Percentiles rank a stretch among this genome's conserved stretches.
Evolutionary conservation across 2,797 vertebrate genomes (phyloP).

Genomic region (Aratinga solstitialis): DNA sequence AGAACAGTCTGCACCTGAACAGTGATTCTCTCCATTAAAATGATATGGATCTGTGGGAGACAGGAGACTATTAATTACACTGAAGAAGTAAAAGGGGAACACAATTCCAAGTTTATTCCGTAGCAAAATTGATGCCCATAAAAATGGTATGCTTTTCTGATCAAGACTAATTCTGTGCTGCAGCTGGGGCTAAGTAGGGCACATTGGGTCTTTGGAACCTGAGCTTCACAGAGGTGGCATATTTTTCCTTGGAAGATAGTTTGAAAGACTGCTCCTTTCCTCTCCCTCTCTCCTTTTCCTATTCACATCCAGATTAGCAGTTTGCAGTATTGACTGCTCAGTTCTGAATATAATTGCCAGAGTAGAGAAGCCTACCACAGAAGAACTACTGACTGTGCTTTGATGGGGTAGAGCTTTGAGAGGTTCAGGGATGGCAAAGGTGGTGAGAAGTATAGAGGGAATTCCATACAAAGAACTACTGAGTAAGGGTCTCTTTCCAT

Average conservation of each 20-base stretch:
- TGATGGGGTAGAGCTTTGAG: neutral
- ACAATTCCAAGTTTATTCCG: neutral
- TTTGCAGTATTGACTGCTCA: neutral
- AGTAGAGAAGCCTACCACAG: neutral
- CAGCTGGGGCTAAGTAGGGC: neutral
- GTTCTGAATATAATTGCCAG: neutral
- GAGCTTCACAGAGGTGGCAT: too few relatives aligned
- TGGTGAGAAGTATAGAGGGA: neutral
- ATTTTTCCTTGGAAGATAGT: neutral
- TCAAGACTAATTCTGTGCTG: neutral
- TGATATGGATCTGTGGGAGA: neutral
- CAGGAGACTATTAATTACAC: neutral
- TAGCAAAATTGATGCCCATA: neutral
- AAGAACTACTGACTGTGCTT: neutral
- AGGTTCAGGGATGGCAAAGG: neutral
- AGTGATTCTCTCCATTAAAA: neutral
- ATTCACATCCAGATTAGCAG: neutral
- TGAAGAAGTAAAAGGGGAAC: neutral
- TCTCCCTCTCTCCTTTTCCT: neutral
- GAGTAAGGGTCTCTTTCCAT: neutral
- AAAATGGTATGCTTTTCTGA: neutral
- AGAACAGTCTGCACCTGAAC: neutral
- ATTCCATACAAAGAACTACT: neutral
- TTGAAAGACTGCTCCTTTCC: neutral
- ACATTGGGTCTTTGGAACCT: neutral